Evolutionary conservation across 2,888 invertebrate genomes (phyloP), one percentile per base, ranked within the genome.

Genomic region (Pycnomerus fuliginosus): DNA sequence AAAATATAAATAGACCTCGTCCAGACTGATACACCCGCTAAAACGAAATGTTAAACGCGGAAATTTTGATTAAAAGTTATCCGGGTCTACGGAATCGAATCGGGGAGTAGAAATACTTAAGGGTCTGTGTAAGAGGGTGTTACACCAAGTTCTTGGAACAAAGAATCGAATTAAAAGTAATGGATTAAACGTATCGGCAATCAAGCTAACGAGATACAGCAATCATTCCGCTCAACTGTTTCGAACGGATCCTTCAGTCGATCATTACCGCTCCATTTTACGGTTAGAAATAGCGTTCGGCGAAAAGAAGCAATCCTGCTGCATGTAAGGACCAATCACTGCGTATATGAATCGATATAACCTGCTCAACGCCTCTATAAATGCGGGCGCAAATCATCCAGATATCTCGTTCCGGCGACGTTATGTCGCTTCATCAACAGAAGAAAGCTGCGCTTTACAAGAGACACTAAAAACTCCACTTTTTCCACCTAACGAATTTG

Each of bases 131-230:
- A n/a, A n/a, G n/a, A n/a, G n/a, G n/a, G n/a, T n/a, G n/a, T n/a
- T n/a, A n/a, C n/a, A n/a, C n/a, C 43, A 36, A 43, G 25, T 43
- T 44, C 38, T 37, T 16, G 24, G 44, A 44, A 44, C 44, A 44
- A 44, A 39, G 43, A 42, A 47, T 43, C 43, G 43, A 47, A 47
- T 47, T 47, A 47, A 47, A 43, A 47, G 49, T 40, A 44, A 52
- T 50, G 40, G 52, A 52, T 52, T 50, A 52, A 52, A 52, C 49
- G 46, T 50, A 50, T 53, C 50, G 43, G 50, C 48, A 53, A 50
- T 53, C 52, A 48, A 44, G 46, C 48, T 53, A 53, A 50, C 52
- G 46, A 50, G 49, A 52, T 52, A 47, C 49, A 47, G 45, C 52
- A 49, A 53, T 53, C 52, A 48, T 46, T 53, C 50, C 45, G 38